These are phyloP conservation scores for Potamilus streckersoni DNA, from an alignment of 1,140 invertebrate genomes.

Conservation along the genomic window DNA sequence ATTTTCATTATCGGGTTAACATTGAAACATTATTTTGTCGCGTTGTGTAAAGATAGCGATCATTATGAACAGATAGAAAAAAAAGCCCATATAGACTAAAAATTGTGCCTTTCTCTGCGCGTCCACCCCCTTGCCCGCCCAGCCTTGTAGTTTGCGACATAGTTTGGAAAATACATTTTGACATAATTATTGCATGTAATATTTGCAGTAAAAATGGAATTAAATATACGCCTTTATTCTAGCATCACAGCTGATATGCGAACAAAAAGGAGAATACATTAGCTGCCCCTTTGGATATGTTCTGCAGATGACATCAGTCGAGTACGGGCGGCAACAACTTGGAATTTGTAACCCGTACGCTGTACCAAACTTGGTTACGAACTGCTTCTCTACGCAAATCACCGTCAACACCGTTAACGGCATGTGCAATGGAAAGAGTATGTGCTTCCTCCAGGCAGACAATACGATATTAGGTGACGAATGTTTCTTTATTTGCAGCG, in stretches of 20 bases:
- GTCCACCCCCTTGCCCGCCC: too few species aligned
- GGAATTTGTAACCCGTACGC: conserved; percentile 26
- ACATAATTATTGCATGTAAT: not conserved
- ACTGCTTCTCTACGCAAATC: conserved; percentile 18
- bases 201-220: not conserved
- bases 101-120: too few species aligned
- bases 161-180: too few species aligned
- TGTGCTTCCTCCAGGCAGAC: conserved; percentile 27
- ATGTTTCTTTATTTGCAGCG: not conserved
- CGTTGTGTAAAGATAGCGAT: too few species aligned
- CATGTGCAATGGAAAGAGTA: conserved; percentile 7
- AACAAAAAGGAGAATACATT: conserved; percentile 27
- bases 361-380: conserved; percentile 24
- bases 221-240: not conserved
- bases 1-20: too few species aligned
- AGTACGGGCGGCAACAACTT: conserved; percentile 13
- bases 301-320: conserved; percentile 7
- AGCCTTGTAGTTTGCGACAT: too few species aligned
- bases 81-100: too few species aligned
- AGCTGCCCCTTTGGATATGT: conserved; percentile 19
- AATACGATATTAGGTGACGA: conserved; percentile 30
- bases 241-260: conserved; percentile 23
- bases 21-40: too few species aligned
- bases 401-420: conserved; percentile 8
- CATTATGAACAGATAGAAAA: too few species aligned